phyloP scores from a whole-genome alignment of 2,113 vertebrate genomes.

The Pangasianodon hypophthalmus region DNA sequence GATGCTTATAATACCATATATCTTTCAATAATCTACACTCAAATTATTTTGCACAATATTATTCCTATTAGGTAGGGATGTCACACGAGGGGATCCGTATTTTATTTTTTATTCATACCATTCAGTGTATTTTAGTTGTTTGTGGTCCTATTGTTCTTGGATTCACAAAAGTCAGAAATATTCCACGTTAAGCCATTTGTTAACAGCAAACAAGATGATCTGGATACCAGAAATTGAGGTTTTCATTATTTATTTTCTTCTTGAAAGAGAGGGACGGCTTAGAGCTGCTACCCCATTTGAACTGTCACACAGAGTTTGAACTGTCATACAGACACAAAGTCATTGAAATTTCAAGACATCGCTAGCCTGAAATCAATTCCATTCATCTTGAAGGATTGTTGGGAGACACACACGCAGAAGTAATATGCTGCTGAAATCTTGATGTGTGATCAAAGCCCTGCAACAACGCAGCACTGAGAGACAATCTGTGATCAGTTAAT shows the following conservation, averaged over 20 bases:
- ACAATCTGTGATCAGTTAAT: neutral
- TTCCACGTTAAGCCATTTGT: neutral
- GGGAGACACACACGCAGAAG: neutral
- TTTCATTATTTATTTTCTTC: neutral
- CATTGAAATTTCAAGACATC: neutral
- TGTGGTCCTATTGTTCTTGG: neutral
- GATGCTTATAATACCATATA: too few species aligned
- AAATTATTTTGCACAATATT: too few species aligned
- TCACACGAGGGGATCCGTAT: too few species aligned
- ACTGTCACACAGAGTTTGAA: neutral
- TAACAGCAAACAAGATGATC: neutral
- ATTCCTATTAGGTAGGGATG: too few species aligned
- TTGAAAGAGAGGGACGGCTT: neutral
- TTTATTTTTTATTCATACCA: neutral
- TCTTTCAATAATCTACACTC: too few species aligned
- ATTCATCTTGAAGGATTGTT: neutral
- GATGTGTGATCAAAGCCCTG: neutral
- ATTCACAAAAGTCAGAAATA: neutral
- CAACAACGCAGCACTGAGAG: neutral
- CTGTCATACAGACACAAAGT: neutral
- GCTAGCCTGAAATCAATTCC: neutral
- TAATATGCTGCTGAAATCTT: neutral
- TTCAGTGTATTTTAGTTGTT: neutral
- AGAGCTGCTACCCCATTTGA: neutral
- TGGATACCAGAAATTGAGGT: neutral